Conservation (phyloP, 1,140 invertebrate species). For the Cyrtorhinus lividipennis region DNA sequence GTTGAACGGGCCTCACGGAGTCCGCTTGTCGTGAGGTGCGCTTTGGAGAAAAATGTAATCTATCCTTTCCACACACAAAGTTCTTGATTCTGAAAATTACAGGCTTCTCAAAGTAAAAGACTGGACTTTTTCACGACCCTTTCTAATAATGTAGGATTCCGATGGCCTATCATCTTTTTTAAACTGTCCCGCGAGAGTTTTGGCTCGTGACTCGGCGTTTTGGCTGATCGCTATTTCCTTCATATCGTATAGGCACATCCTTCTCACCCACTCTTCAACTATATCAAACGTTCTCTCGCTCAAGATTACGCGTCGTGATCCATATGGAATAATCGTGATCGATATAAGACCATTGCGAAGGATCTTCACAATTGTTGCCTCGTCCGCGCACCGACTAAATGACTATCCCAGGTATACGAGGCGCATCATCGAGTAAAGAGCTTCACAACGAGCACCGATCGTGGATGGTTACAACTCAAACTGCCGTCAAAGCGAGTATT, state of each 20-base stretch:
- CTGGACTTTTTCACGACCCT: background rate
- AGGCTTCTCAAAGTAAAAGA: background rate
- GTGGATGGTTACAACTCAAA: too few relatives aligned
- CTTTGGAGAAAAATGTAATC: background rate
- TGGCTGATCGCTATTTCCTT: too few relatives aligned
- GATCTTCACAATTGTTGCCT: too few relatives aligned
- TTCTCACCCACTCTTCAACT: too few relatives aligned
- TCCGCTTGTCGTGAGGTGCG: background rate
- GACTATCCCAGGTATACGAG: too few relatives aligned
- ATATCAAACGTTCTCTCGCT: too few relatives aligned
- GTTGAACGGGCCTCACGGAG: background rate
- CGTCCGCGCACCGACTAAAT: too few relatives aligned
- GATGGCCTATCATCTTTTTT: background rate
- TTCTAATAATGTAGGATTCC: background rate
- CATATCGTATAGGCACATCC: too few relatives aligned
- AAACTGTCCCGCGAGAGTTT: background rate
- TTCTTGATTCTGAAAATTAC: slow-evolving; percentile 2
- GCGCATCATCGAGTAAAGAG: too few relatives aligned
- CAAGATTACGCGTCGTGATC: background rate
- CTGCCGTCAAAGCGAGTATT: too few relatives aligned
- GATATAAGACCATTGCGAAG: too few relatives aligned
- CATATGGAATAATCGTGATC: background rate
- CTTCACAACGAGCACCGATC: too few relatives aligned
- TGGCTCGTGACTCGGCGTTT: background rate
- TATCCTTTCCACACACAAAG: background rate